Conservation (phyloP, 2,888 invertebrate genomes). For the Microdon myrmicae region DNA sequence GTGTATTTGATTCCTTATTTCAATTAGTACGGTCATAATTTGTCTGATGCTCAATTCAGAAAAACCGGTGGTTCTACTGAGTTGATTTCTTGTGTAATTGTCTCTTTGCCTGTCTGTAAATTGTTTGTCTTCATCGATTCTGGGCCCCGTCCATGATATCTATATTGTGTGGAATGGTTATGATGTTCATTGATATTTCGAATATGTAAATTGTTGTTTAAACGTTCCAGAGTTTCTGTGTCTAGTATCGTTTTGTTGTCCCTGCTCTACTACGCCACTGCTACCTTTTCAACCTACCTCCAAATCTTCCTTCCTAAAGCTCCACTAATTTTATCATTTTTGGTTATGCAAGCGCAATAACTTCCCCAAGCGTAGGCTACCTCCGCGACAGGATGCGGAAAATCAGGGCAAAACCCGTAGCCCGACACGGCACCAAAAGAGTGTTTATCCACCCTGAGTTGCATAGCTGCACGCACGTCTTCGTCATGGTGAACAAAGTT, state of each 20-base stretch:
- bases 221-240: background rate
- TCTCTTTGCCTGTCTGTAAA: slow-evolving; percentile 1
- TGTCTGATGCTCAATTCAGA: slow-evolving; percentile 7
- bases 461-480: no score
- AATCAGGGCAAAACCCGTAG: no score
- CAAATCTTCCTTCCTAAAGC: no score
- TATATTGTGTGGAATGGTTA: background rate
- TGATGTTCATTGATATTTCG: slow-evolving; percentile 1
- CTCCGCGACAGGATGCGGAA: no score
- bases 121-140: slow-evolving; percentile 1
- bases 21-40: slow-evolving; percentile 1
- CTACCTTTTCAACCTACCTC: no score
- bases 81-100: slow-evolving; percentile 1
- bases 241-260: background rate
- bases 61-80: slow-evolving; percentile 5
- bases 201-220: background rate
- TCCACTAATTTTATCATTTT: no score
- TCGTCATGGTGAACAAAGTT: no score
- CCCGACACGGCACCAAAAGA: no score
- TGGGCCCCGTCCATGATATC: background rate
- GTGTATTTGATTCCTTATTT: slow-evolving; percentile 2
- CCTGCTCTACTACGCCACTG: background rate
- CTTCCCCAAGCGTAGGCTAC: no score
- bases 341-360: no score
- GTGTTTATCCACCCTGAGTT: no score